Evolutionary conservation across 2,797 vertebrate species (phyloP), one percentile per base, ranked within the genome.

Genomic region (Buceros bicornis): DNA sequence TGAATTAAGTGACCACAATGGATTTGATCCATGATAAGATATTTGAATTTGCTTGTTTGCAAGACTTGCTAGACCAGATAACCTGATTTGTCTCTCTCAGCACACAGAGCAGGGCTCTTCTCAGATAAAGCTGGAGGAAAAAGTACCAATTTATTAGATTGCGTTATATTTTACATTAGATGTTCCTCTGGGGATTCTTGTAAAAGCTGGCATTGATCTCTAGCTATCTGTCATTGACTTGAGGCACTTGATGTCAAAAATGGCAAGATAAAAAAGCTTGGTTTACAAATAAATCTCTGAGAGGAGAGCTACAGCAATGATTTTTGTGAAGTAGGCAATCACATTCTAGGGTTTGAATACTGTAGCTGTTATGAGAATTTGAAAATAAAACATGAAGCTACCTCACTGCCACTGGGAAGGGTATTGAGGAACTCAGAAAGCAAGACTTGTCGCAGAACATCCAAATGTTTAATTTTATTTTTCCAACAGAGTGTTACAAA

Each of bases 191-290:
- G 61, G 37, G 81, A 90, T 71, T 67, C 54, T 72, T 76, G 61
- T 50, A 87, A 64, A 93, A 92, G 82, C 82, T 91, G 35, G 37
- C 50, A 64, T 85, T 96, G 88, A 88, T 95, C 89, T 96, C 74
- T 80, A 74, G 61, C 74, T 84, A n/a, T 85, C 86, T 87, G 42
- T 71, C 83, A 89, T 56, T 66, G 72, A 76, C 72, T 90, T 4
- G 2, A 92, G 61, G 62, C 78, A 65, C 69, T 56, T 58, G 83
- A 94, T 94, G 89, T 92, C 94, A 96, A 76, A 96, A 90, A 72
- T 20, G 61, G 87, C 57, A 87, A 89, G 85, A 82, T 50, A 67
- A 77, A 95, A 84, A 85, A 78, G 40, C 61, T 51, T 95, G 37
- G 37, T 92, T 94, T 54, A 71, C 82, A 91, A 90, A 93, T 72